phyloP scores from a whole-genome alignment of 2,113 vertebrate species.

The Syngnathus typhle region DNA sequence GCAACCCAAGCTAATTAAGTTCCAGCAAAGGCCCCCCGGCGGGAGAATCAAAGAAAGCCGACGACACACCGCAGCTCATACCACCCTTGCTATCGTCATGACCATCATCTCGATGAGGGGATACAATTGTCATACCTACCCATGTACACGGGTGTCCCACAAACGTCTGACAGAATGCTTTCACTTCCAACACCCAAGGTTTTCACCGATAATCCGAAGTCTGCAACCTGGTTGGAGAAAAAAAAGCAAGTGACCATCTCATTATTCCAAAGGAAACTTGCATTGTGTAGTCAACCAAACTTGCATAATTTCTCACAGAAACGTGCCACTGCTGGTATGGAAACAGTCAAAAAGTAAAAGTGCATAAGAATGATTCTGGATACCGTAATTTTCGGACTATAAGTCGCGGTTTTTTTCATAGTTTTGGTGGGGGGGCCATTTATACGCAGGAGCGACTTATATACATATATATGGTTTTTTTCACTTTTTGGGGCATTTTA shows the following conservation, averaged over 20 bases:
- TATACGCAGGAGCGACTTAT: too few relatives aligned
- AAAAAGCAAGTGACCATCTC: slow-evolving; percentile 12
- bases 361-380: too few relatives aligned
- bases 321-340: too few relatives aligned
- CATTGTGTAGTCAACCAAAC: too few relatives aligned
- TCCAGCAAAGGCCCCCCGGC: background rate
- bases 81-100: background rate
- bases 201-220: slow-evolving; percentile 81
- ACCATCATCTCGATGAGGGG: background rate
- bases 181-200: slow-evolving; percentile 74
- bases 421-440: too few relatives aligned
- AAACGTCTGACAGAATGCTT: slow-evolving; percentile 75
- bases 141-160: slow-evolving; percentile 81
- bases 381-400: too few relatives aligned
- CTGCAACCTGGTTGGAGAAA: slow-evolving; percentile 71
- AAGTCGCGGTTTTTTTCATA: too few relatives aligned
- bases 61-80: background rate
- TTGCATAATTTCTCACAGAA: too few relatives aligned
- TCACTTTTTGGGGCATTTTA: too few relatives aligned
- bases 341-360: too few relatives aligned
- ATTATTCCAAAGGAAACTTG: background rate
- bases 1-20: background rate
- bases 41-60: background rate
- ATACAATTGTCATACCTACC: slow-evolving; percentile 68
- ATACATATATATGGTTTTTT: too few relatives aligned